Percentiles rank a stretch among this genome's conserved stretches.
Evolutionary conservation across 1,140 invertebrate genomes (phyloP).

Genomic region (Ylistrum balloti): DNA sequence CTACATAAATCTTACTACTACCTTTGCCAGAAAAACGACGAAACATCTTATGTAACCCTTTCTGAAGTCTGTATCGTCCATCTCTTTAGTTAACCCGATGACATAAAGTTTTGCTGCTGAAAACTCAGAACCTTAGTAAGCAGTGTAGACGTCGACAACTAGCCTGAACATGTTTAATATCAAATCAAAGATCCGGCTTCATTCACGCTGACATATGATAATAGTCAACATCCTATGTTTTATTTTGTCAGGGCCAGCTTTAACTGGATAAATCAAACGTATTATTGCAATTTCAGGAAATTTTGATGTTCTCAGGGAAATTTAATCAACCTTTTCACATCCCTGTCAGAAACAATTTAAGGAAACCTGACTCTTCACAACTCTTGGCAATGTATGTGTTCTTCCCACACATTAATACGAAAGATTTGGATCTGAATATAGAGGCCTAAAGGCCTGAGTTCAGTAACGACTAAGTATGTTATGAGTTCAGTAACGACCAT

Average conservation of each 20-base stretch:
- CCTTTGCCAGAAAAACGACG: too few relatives aligned
- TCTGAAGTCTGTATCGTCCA: too few relatives aligned
- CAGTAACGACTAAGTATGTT: too few relatives aligned
- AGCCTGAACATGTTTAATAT: background rate
- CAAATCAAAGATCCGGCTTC: background rate
- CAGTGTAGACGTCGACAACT: background rate
- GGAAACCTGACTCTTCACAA: background rate
- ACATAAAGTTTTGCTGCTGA: background rate
- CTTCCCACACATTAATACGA: too few relatives aligned
- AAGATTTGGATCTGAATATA: too few relatives aligned
- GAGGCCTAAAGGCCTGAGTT: too few relatives aligned
- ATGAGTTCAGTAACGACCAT: too few relatives aligned
- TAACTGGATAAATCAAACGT: background rate
- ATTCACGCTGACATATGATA: background rate
- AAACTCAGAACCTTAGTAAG: background rate
- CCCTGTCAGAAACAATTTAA: background rate
- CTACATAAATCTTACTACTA: too few relatives aligned
- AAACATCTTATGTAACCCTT: too few relatives aligned
- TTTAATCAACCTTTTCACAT: background rate
- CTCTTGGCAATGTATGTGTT: background rate
- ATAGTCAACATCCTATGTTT: background rate
- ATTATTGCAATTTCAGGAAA: background rate
- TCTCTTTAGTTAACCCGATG: background rate
- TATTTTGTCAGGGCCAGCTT: background rate
- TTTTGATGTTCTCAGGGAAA: background rate